Percentiles rank a stretch among this genome's conserved stretches.
Conservation (phyloP, 2,113 vertebrate species). For the Calypte anna region DNA sequence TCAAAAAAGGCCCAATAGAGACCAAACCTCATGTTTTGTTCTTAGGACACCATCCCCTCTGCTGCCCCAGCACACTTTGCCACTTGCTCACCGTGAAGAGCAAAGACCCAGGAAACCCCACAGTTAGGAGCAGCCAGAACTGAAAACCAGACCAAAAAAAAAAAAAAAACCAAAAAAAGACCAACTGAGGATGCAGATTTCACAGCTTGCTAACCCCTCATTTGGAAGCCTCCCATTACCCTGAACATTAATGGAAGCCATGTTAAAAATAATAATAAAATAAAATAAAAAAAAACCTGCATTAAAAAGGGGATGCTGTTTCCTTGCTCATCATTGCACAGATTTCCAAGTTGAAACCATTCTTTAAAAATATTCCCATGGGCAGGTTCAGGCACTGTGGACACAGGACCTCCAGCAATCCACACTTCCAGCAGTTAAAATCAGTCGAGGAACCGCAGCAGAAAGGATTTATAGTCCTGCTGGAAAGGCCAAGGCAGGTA, state of each 20-base stretch:
- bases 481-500: not conserved
- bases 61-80: not conserved
- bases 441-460: not conserved
- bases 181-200: not conserved
- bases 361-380: not conserved
- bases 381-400: not conserved
- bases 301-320: not conserved
- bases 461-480: not conserved
- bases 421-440: not conserved
- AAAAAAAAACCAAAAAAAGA: not conserved
- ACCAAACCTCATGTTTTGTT: not conserved
- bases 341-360: not conserved
- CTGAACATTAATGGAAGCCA: not conserved
- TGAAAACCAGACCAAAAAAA: not conserved
- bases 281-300: not conserved
- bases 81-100: not conserved
- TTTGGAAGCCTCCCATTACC: not conserved
- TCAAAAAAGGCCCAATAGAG: not conserved
- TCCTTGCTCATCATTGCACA: not conserved
- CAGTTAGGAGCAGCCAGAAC: accelerated
- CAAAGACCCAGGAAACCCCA: not conserved
- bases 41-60: not conserved
- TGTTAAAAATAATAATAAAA: not conserved
- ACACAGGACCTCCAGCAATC: not conserved
- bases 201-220: not conserved